Evolutionary conservation across 2,888 invertebrate genomes (phyloP).

Genomic region (Phengaris arion): DNA sequence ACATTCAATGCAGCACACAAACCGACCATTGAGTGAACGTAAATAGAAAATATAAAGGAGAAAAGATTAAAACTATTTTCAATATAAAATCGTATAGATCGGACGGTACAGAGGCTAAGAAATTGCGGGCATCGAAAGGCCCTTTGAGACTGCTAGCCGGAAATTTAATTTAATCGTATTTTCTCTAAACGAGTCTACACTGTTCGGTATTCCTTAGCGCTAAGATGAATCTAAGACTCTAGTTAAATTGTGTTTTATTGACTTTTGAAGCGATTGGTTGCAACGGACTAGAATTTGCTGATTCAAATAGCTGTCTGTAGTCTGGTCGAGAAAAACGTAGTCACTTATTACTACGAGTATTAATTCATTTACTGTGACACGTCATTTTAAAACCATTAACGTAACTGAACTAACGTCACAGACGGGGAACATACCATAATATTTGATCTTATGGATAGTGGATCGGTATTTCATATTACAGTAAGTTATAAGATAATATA

Average conservation of each 20-base stretch:
- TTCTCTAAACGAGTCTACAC: constrained; percentile 44
- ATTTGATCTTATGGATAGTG: too few species aligned
- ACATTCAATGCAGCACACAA: constrained; percentile 8
- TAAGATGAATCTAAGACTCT: constrained; percentile 6
- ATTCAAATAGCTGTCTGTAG: background rate
- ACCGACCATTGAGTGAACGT: constrained; percentile 34
- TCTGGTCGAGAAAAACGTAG: background rate
- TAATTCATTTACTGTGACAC: too few species aligned
- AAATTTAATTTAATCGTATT: constrained; percentile 74
- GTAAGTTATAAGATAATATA: too few species aligned
- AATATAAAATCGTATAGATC: constrained; percentile 35
- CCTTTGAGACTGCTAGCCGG: constrained; percentile 70
- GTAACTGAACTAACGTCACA: too few species aligned
- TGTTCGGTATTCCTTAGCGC: constrained; percentile 15
- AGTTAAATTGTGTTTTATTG: constrained; percentile 13
- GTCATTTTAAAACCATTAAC: too few species aligned
- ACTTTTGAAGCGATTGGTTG: constrained; percentile 9
- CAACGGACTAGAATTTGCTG: background rate
- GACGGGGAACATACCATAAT: too few species aligned
- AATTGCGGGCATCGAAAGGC: constrained; percentile 67
- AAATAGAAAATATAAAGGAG: constrained; percentile 8
- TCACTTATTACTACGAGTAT: too few species aligned
- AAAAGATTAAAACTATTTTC: constrained; percentile 22
- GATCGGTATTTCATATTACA: too few species aligned
- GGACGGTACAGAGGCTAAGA: constrained; percentile 61